Percentiles rank a stretch among this genome's conserved stretches.
phyloP scores from a whole-genome alignment of 2,888 invertebrate genomes.

The Leptopilina myrica region DNA sequence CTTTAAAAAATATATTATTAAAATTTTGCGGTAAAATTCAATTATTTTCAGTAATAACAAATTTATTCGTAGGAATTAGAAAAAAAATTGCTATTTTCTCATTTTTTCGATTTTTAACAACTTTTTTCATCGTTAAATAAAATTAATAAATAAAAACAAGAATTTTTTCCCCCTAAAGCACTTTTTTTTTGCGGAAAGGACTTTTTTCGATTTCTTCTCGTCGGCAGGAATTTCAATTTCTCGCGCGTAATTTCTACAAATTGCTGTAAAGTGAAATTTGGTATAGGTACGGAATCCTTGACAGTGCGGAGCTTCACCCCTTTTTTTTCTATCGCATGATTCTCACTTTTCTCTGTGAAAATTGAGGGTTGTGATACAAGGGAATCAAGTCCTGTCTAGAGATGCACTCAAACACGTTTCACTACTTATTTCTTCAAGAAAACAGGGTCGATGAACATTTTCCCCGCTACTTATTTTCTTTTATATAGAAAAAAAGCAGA shows the following conservation, averaged over 20 bases:
- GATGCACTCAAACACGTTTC: slow-evolving; percentile 64
- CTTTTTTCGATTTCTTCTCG: neutral
- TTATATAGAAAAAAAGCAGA: neutral
- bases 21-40: too few species aligned
- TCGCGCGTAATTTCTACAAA: too few species aligned
- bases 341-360: slow-evolving; percentile 1
- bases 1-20: too few species aligned
- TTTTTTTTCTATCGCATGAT: slow-evolving; percentile 21
- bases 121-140: too few species aligned
- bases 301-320: slow-evolving; percentile 18
- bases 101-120: neutral
- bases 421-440: slow-evolving; percentile 54
- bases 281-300: slow-evolving; percentile 1
- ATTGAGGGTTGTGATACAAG: slow-evolving; percentile 51
- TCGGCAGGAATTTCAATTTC: neutral
- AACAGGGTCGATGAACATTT: slow-evolving; percentile 51
- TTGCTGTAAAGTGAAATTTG: too few species aligned
- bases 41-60: too few species aligned
- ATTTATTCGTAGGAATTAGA: neutral
- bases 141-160: too few species aligned
- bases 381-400: slow-evolving; percentile 43
- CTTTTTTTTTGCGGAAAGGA: too few species aligned
- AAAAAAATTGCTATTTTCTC: neutral
- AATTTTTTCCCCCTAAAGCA: too few species aligned
- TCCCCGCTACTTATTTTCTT: neutral